phyloP scores from a whole-genome alignment of 2,797 vertebrate genomes.

The Bradypodion ventrale region DNA sequence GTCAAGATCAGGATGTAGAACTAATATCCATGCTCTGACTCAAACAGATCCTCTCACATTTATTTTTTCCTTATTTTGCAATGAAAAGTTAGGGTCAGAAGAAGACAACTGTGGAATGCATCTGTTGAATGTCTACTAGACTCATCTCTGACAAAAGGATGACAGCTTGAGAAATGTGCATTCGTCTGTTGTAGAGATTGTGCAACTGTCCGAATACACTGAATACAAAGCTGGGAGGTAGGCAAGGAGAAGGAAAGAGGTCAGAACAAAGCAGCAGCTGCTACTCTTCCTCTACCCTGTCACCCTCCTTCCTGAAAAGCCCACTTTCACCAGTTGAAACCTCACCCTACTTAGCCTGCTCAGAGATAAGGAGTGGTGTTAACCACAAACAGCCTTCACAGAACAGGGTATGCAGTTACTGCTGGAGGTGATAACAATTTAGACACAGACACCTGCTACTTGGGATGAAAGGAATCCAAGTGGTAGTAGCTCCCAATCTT shows the following conservation, averaged over 20 bases:
- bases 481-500: background rate
- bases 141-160: background rate
- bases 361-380: slow-evolving; percentile 18
- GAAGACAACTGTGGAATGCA: background rate
- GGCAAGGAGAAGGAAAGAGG: background rate
- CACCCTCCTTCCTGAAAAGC: background rate
- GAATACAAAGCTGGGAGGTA: background rate
- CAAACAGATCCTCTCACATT: background rate
- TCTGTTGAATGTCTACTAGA: background rate
- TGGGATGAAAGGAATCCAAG: background rate
- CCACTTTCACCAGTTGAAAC: slow-evolving; percentile 17
- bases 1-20: background rate
- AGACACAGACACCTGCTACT: background rate
- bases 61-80: background rate
- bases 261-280: background rate
- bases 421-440: slow-evolving; percentile 2
- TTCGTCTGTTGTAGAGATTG: background rate
- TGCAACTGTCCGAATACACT: background rate
- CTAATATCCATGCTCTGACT: background rate
- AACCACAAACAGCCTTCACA: slow-evolving; percentile 18
- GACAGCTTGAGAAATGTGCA: background rate
- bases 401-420: background rate
- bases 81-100: background rate
- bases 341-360: background rate
- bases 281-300: background rate